phyloP scores from a whole-genome alignment of 2,888 invertebrate species.

The Nomada lathburiana region DNA sequence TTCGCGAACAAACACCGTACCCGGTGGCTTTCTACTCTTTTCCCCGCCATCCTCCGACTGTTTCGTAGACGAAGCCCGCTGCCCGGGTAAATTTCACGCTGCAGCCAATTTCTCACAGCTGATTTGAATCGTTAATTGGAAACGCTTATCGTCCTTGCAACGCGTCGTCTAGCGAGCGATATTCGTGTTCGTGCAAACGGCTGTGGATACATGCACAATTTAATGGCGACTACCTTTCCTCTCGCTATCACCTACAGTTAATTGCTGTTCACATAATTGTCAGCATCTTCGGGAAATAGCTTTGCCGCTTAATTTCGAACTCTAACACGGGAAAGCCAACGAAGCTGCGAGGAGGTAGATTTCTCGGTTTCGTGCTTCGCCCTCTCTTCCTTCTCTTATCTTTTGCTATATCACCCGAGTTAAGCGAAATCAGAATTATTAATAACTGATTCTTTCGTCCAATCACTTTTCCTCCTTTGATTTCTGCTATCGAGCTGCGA shows the following conservation, averaged over 20 bases:
- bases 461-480: background rate
- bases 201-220: constrained; percentile 42
- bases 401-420: background rate
- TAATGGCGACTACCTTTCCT: constrained; percentile 55
- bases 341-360: constrained; percentile 17
- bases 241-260: constrained; percentile 61
- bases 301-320: constrained; percentile 49
- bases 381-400: background rate
- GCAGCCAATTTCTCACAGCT: constrained; percentile 64
- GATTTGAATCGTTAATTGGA: constrained; percentile 72
- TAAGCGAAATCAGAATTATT: constrained; percentile 35
- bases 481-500: background rate
- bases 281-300: constrained; percentile 58
- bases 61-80: background rate
- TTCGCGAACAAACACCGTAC: constrained; percentile 35
- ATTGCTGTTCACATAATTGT: constrained; percentile 67
- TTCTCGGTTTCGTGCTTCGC: background rate
- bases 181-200: constrained; percentile 27
- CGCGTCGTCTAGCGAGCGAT: constrained; percentile 40
- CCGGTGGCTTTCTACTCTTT: constrained; percentile 13
- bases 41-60: background rate
- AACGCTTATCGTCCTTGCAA: constrained; percentile 66
- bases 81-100: constrained; percentile 40
- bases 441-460: constrained; percentile 5
- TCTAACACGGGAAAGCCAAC: constrained; percentile 18